Conservation (phyloP, 35 echinoderm and acorn worm genomes). For the Stichopus chloronotus region DNA sequence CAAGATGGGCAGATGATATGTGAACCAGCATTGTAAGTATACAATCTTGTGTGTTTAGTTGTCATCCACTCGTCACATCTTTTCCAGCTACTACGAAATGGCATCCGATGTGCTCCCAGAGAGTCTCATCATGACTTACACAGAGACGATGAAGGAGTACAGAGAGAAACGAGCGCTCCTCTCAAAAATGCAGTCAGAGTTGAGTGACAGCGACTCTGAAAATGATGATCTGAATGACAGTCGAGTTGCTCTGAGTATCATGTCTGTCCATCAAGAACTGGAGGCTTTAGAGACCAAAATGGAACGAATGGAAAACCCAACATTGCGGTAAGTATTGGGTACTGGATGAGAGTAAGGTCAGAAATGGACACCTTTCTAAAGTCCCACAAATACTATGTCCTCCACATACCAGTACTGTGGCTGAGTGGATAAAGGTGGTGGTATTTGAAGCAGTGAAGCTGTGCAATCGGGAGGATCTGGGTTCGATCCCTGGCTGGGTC, state of each 20-base stretch:
- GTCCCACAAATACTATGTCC: too few relatives aligned
- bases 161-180: conserved; percentile 45
- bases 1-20: too few relatives aligned
- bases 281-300: conserved; percentile 63
- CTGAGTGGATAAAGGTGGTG: too few relatives aligned
- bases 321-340: conserved; percentile 49
- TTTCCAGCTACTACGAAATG: conserved; percentile 48
- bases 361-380: not conserved
- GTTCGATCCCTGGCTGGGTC: too few relatives aligned
- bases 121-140: conserved; percentile 32
- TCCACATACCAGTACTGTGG: too few relatives aligned
- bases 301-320: conserved; percentile 72
- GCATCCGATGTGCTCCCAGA: conserved; percentile 37
- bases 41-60: too few relatives aligned
- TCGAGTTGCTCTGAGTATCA: conserved; percentile 53
- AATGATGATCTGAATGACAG: conserved; percentile 70
- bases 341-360: not conserved
- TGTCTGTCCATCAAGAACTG: conserved; percentile 59
- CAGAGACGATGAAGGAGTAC: conserved; percentile 33
- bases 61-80: too few relatives aligned
- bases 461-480: too few relatives aligned
- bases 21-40: too few relatives aligned
- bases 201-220: conserved; percentile 50
- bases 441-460: too few relatives aligned
- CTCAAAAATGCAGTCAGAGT: conserved; percentile 58